Evolutionary conservation across 2,888 invertebrate genomes (phyloP).

Genomic region (Merodon equestris): DNA sequence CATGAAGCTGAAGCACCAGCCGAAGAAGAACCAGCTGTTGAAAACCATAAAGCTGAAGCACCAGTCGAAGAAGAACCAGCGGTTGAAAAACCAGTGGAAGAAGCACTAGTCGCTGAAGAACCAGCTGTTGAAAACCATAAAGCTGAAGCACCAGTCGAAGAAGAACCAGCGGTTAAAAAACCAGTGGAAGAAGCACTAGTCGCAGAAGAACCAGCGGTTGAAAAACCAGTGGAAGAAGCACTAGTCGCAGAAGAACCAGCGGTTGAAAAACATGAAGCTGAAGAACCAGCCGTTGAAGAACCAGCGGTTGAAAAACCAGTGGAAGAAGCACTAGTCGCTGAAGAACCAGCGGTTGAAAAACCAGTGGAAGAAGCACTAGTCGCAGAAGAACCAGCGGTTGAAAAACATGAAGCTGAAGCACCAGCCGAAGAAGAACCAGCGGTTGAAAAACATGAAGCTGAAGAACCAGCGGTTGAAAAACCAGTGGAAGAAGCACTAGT

Average conservation of each 20-base stretch:
- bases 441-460: neutral
- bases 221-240: neutral
- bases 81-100: neutral
- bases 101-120: neutral
- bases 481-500: neutral
- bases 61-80: neutral
- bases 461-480: neutral
- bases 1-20: too few species aligned
- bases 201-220: neutral
- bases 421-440: neutral
- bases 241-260: too few species aligned
- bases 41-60: too few species aligned
- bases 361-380: too few species aligned
- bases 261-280: too few species aligned
- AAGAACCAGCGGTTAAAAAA: neutral
- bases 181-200: neutral
- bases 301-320: too few species aligned
- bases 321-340: too few species aligned
- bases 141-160: neutral
- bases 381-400: neutral
- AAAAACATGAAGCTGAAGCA: neutral
- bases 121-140: neutral
- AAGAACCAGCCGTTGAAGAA: too few species aligned
- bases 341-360: too few species aligned
- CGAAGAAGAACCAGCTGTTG: neutral